Conservation (phyloP, 2,888 invertebrate genomes). For the Leptinotarsa haldemani region DNA sequence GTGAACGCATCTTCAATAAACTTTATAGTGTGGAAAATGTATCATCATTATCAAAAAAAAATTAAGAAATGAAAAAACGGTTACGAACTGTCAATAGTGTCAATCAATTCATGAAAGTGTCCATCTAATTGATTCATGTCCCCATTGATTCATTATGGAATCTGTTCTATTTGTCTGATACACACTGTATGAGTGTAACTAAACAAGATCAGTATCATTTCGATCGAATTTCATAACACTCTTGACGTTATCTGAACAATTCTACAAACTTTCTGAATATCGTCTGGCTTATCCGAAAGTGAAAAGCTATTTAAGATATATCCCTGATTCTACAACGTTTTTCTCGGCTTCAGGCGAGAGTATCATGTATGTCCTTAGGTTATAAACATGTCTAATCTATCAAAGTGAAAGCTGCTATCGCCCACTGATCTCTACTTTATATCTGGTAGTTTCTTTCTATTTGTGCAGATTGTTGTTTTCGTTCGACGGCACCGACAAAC, state of each 20-base stretch:
- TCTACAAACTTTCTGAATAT: conserved; percentile 1
- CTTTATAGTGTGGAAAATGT: too few species aligned
- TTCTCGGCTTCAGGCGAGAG: conserved; percentile 15
- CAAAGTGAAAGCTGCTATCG: conserved; percentile 49
- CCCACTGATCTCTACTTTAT: conserved; percentile 42
- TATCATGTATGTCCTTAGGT: conserved; percentile 40
- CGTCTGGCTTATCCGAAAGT: conserved; percentile 1
- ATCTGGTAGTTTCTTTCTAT: conserved; percentile 48
- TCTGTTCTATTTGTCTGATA: too few species aligned
- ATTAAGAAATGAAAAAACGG: too few species aligned
- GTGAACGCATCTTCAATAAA: too few species aligned
- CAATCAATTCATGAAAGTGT: too few species aligned
- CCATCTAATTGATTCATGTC: too few species aligned
- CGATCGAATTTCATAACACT: neutral
- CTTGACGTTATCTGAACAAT: conserved; percentile 1
- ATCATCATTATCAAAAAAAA: too few species aligned
- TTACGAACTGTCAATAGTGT: too few species aligned
- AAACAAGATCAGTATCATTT: neutral
- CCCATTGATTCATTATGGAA: too few species aligned
- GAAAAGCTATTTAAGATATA: conserved; percentile 20
- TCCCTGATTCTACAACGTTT: conserved; percentile 29
- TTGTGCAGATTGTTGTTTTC: conserved; percentile 53
- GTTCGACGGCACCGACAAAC: conserved; percentile 59
- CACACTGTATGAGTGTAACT: neutral
- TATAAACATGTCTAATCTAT: conserved; percentile 57